A percentile compares a stretch with the other conserved stretches of the same genome.
phyloP scores from a whole-genome alignment of 2,113 vertebrate species.

The Siphamia tubifer region DNA sequence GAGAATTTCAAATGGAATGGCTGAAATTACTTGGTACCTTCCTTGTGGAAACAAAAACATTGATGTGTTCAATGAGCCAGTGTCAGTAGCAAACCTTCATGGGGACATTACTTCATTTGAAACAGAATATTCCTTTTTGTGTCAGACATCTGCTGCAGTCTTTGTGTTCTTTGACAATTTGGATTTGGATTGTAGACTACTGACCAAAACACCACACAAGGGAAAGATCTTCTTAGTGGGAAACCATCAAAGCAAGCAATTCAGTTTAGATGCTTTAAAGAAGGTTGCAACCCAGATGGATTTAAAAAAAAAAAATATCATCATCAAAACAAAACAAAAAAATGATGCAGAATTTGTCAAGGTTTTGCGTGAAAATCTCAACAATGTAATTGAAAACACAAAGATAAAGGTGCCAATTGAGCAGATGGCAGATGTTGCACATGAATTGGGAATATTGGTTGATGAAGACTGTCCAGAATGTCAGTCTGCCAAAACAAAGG shows the following conservation, averaged over 20 bases:
- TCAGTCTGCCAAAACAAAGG: conserved; percentile 34
- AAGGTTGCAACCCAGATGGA: conserved; percentile 16
- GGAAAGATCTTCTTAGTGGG: conserved; percentile 42
- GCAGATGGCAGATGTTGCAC: conserved; percentile 27
- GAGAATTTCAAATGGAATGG: conserved; percentile 73
- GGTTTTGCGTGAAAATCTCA: conserved; percentile 14
- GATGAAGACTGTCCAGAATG: conserved; percentile 50
- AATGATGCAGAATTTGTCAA: conserved; percentile 60
- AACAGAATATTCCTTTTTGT: conserved; percentile 72
- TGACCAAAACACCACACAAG: conserved; percentile 45
- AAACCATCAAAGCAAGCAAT: conserved; percentile 15
- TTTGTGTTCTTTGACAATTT: conserved; percentile 75
- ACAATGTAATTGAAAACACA: background rate
- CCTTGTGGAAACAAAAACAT: conserved; percentile 58
- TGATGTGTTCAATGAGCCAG: conserved; percentile 59
- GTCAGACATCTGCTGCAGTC: conserved; percentile 71
- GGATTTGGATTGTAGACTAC: conserved; percentile 41
- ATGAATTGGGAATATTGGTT: conserved; percentile 41
- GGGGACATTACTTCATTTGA: conserved; percentile 65
- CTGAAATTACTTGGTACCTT: conserved; percentile 78
- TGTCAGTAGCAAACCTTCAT: conserved; percentile 70
- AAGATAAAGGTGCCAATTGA: conserved; percentile 9
- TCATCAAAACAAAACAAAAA: conserved; percentile 34
- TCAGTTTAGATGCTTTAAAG: conserved; percentile 2
- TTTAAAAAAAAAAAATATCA: conserved; percentile 30